Evolutionary conservation across 2,888 invertebrate genomes (phyloP).

Genomic region (Dasypolia templi): DNA sequence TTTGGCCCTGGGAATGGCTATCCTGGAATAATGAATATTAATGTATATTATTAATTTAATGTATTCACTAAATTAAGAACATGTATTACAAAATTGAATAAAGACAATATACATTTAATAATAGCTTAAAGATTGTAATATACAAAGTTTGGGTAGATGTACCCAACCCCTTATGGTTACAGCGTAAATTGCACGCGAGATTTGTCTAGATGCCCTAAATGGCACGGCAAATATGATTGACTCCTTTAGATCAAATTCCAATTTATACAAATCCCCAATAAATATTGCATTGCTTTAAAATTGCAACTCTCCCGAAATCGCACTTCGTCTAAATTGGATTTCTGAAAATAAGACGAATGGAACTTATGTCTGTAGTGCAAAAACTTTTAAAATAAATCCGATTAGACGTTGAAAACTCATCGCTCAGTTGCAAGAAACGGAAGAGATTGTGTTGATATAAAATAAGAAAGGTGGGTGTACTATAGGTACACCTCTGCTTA

Average conservation of each 20-base stretch:
- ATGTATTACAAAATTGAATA: too few relatives aligned
- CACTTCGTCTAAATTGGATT: conserved; percentile 43
- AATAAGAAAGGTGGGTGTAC: too few relatives aligned
- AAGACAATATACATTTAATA: too few relatives aligned
- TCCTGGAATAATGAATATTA: too few relatives aligned
- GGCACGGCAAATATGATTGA: conserved; percentile 45
- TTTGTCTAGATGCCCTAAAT: conserved; percentile 28
- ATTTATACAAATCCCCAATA: conserved; percentile 65
- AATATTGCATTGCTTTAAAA: conserved; percentile 69
- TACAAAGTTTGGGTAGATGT: too few relatives aligned
- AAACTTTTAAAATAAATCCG: conserved; percentile 47
- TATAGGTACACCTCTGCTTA: too few relatives aligned
- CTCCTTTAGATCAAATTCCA: conserved; percentile 56
- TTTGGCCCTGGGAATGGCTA: too few relatives aligned
- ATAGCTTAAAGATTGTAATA: too few relatives aligned
- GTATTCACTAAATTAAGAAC: too few relatives aligned
- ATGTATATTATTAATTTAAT: too few relatives aligned
- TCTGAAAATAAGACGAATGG: conserved; percentile 55
- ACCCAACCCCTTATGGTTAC: neutral
- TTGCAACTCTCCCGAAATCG: conserved; percentile 63
- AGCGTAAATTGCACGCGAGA: neutral
- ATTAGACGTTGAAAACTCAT: conserved; percentile 24
- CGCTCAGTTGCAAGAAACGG: neutral
- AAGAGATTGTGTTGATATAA: neutral
- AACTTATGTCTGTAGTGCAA: conserved; percentile 32